Evolutionary conservation across 2,888 invertebrate species (phyloP).

Genomic region (Dorcus parallelipipedus): DNA sequence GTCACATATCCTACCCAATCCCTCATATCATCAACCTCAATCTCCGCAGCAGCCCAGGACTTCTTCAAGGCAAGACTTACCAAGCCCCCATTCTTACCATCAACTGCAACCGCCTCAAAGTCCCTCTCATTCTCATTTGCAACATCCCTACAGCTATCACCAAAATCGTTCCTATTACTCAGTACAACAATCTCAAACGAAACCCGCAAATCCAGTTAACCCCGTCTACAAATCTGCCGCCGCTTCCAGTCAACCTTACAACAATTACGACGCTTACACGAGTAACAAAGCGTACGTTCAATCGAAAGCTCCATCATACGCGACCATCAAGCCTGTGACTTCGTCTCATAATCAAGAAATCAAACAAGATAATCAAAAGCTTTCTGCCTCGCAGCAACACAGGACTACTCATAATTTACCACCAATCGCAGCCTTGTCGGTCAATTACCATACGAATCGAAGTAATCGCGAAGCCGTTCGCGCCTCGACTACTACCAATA

Average conservation of each 20-base stretch:
- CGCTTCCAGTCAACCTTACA: slow-evolving; percentile 20
- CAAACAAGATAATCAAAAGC: slow-evolving; percentile 4
- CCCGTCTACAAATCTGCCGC: slow-evolving; percentile 7
- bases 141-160: slow-evolving; percentile 6
- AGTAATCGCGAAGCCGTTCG: slow-evolving; percentile 37
- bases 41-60: slow-evolving; percentile 22
- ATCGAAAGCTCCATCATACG: not conserved
- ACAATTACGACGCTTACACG: slow-evolving; percentile 4
- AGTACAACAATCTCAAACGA: slow-evolving; percentile 5
- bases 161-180: slow-evolving; percentile 15
- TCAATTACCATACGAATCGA: slow-evolving; percentile 49
- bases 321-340: not conserved
- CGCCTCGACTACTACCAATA: slow-evolving; percentile 25
- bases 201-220: slow-evolving; percentile 6
- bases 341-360: slow-evolving; percentile 2
- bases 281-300: slow-evolving; percentile 2
- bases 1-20: slow-evolving; percentile 28
- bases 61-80: slow-evolving; percentile 17
- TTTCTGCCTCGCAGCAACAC: slow-evolving; percentile 29
- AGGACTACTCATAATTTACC: slow-evolving; percentile 52
- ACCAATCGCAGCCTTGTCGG: slow-evolving; percentile 52
- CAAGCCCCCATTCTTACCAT: slow-evolving; percentile 37
- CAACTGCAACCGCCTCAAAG: slow-evolving; percentile 21
- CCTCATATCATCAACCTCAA: slow-evolving; percentile 26
- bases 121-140: slow-evolving; percentile 30